Percentiles rank a stretch among this genome's conserved stretches.
Evolutionary conservation across 2,113 vertebrate genomes (phyloP).

Genomic region (Gambusia holbrooki): DNA sequence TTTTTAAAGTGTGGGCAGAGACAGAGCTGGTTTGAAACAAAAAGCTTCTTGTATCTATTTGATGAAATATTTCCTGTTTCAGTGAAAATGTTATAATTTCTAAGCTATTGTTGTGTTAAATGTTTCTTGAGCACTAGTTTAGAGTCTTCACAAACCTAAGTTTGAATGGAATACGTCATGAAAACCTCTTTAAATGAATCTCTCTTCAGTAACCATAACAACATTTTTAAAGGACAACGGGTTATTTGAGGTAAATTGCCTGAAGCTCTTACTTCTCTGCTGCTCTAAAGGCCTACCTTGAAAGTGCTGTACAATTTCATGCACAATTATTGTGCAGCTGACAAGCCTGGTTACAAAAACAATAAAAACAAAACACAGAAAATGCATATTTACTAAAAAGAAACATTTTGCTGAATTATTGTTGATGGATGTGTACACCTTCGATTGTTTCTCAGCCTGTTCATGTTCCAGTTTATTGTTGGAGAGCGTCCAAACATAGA

Average conservation of each 20-base stretch:
- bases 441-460: not conserved
- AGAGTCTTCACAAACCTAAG: slow-evolving; percentile 3
- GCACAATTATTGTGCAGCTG: slow-evolving; percentile 2
- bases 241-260: slow-evolving; percentile 27
- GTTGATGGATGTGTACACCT: not conserved
- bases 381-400: not conserved
- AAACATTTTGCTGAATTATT: not conserved
- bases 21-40: not conserved
- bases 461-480: too few species aligned
- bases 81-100: not conserved
- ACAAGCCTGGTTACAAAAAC: not conserved
- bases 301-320: slow-evolving; percentile 3
- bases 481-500: too few species aligned
- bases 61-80: not conserved
- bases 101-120: not conserved
- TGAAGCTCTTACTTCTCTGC: slow-evolving; percentile 12
- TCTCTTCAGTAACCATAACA: slow-evolving; percentile 13
- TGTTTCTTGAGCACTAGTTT: not conserved
- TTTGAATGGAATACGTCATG: slow-evolving; percentile 6
- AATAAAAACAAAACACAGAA: not conserved
- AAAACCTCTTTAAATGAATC: not conserved
- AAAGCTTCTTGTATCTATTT: not conserved
- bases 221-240: slow-evolving; percentile 12
- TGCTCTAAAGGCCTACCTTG: slow-evolving; percentile 1
- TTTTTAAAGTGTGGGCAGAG: slow-evolving; percentile 6